Evolutionary conservation across 2,797 vertebrate genomes (phyloP).

Genomic region (Myotis myotis): DNA sequence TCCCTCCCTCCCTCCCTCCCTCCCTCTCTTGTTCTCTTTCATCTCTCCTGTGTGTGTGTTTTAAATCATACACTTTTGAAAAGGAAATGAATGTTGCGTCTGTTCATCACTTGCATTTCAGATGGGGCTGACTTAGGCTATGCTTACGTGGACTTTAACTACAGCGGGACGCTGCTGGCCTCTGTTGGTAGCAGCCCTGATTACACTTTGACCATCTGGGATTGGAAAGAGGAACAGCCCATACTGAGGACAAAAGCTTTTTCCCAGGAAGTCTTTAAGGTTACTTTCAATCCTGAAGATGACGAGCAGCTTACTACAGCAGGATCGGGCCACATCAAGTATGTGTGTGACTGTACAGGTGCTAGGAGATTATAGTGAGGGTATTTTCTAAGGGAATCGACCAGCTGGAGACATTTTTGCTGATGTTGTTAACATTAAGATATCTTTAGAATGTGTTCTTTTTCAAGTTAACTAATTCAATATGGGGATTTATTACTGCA

Average conservation of each 20-base stretch:
- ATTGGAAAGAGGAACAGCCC: constrained; percentile 93
- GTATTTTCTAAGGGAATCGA: not conserved
- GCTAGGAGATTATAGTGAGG: not conserved
- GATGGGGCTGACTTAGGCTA: constrained; percentile 90
- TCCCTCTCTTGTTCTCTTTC: not conserved
- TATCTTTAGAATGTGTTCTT: not conserved
- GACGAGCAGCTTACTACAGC: constrained; percentile 91
- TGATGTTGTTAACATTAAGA: not conserved
- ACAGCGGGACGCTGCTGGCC: constrained; percentile 89
- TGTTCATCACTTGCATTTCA: constrained; percentile 72
- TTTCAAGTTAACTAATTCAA: not conserved
- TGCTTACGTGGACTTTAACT: constrained; percentile 90
- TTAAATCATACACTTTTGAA: not conserved
- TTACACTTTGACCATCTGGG: constrained; percentile 94
- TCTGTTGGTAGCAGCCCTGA: constrained; percentile 91
- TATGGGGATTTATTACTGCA: not conserved
- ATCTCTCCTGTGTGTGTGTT: not conserved
- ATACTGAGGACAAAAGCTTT: constrained; percentile 91
- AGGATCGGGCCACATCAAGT: constrained; percentile 95
- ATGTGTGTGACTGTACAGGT: constrained; percentile 53
- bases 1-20: not conserved
- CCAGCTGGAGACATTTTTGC: not conserved
- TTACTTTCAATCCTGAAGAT: constrained; percentile 93
- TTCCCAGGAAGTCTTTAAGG: constrained; percentile 92
- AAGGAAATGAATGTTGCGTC: not conserved